Evolutionary conservation across 2,113 vertebrate species (phyloP).

Genomic region (Osmerus mordax): DNA sequence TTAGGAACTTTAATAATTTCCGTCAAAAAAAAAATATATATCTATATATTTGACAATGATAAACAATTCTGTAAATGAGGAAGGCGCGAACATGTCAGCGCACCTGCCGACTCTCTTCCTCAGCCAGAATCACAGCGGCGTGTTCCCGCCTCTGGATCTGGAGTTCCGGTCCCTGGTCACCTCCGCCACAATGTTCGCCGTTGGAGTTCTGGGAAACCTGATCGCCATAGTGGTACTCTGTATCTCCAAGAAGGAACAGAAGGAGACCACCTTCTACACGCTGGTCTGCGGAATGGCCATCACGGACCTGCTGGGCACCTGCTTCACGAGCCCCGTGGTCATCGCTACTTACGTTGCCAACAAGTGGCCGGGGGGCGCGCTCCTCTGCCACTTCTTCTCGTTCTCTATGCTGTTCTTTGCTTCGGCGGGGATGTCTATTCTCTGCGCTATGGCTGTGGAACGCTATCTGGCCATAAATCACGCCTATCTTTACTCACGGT

Average conservation of each 20-base stretch:
- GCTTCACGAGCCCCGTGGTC: slow-evolving; percentile 79
- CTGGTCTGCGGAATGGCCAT: slow-evolving; percentile 79
- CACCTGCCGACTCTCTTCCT: slow-evolving; percentile 20
- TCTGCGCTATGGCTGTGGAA: slow-evolving; percentile 79
- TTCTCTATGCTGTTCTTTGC: slow-evolving; percentile 82
- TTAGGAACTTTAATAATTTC: too few species aligned
- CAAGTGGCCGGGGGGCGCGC: slow-evolving; percentile 72
- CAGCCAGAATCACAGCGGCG: slow-evolving; percentile 41
- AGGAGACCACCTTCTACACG: slow-evolving; percentile 79
- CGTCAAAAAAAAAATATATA: background rate
- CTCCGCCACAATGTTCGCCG: slow-evolving; percentile 75
- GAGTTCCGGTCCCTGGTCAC: slow-evolving; percentile 69
- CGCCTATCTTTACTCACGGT: slow-evolving; percentile 75
- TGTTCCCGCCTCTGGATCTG: slow-evolving; percentile 56
- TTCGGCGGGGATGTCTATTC: slow-evolving; percentile 75
- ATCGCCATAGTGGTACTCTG: slow-evolving; percentile 76
- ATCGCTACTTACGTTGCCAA: slow-evolving; percentile 73
- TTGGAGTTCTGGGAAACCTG: slow-evolving; percentile 76
- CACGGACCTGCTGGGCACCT: slow-evolving; percentile 77
- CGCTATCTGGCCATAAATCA: slow-evolving; percentile 78
- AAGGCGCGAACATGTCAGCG: slow-evolving; percentile 56
- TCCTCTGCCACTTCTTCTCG: slow-evolving; percentile 78
- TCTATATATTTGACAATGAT: slow-evolving; percentile 34
- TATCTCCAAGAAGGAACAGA: slow-evolving; percentile 75
- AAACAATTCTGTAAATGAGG: slow-evolving; percentile 54